Evolutionary conservation across 2,797 vertebrate species (phyloP).

Genomic region (Oceanodroma leucorhoa): DNA sequence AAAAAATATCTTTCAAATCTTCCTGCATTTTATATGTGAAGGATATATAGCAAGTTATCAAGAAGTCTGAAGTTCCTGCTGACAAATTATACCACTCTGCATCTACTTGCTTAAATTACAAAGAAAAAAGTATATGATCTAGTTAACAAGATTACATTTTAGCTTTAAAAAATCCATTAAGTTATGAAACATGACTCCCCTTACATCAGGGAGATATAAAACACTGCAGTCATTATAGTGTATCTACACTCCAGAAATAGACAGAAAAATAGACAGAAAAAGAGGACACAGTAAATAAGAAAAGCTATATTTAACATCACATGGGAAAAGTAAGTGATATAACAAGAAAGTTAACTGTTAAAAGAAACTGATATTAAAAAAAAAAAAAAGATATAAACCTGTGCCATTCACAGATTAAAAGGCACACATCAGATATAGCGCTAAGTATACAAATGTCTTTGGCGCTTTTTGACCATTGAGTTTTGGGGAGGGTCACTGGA

Average conservation of each 20-base stretch:
- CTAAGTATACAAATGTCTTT: not conserved
- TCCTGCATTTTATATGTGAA: not conserved
- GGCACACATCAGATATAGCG: not conserved
- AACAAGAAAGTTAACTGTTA: not conserved
- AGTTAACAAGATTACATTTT: not conserved
- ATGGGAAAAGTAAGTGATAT: not conserved
- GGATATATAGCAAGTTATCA: not conserved
- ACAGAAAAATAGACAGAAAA: not conserved
- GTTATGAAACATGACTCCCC: not conserved
- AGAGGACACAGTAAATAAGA: not conserved
- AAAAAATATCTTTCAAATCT: not conserved
- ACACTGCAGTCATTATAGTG: not conserved
- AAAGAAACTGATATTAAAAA: not conserved
- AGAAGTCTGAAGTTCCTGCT: not conserved
- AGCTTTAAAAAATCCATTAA: not conserved
- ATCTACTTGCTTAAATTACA: not conserved
- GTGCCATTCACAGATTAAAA: not conserved
- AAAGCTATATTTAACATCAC: not conserved
- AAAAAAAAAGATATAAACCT: not conserved
- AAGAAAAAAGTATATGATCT: not conserved
- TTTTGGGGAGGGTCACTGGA: not conserved
- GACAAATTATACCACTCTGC: not conserved
- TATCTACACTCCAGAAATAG: not conserved
- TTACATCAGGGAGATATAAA: not conserved
- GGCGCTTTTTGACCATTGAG: accelerated